Conservation (phyloP, 2,113 vertebrate genomes). For the Fulica atra region DNA sequence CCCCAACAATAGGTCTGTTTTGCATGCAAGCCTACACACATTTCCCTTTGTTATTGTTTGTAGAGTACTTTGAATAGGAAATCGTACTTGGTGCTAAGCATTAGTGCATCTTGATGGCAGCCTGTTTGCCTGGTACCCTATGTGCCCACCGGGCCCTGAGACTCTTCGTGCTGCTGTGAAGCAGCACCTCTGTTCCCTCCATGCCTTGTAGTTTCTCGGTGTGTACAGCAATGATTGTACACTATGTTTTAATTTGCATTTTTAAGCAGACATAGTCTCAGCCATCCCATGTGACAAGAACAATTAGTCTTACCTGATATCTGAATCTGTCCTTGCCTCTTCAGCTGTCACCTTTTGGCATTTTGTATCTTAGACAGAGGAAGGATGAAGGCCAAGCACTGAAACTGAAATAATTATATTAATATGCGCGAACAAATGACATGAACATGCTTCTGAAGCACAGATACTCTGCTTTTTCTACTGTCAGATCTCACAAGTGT, state of each 20-base stretch:
- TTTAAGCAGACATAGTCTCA: slow-evolving; percentile 41
- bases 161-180: background rate
- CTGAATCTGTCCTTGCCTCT: slow-evolving; percentile 37
- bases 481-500: background rate
- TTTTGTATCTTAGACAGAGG: slow-evolving; percentile 20
- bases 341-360: slow-evolving; percentile 43
- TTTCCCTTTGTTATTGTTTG: slow-evolving; percentile 11
- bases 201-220: background rate
- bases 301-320: slow-evolving; percentile 52
- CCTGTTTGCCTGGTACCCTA: background rate
- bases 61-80: background rate
- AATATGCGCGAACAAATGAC: slow-evolving; percentile 56
- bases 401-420: slow-evolving; percentile 46
- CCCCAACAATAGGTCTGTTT: slow-evolving; percentile 15
- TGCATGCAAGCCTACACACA: background rate
- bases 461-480: background rate
- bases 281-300: slow-evolving; percentile 45
- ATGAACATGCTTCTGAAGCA: slow-evolving; percentile 22
- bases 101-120: background rate
- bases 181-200: background rate
- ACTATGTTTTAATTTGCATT: background rate
- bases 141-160: background rate
- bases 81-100: background rate
- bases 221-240: background rate
- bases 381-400: slow-evolving; percentile 20